These are phyloP conservation scores for Melipona beecheii DNA, from an alignment of 2,888 invertebrate species.

Conservation along the genomic window DNA sequence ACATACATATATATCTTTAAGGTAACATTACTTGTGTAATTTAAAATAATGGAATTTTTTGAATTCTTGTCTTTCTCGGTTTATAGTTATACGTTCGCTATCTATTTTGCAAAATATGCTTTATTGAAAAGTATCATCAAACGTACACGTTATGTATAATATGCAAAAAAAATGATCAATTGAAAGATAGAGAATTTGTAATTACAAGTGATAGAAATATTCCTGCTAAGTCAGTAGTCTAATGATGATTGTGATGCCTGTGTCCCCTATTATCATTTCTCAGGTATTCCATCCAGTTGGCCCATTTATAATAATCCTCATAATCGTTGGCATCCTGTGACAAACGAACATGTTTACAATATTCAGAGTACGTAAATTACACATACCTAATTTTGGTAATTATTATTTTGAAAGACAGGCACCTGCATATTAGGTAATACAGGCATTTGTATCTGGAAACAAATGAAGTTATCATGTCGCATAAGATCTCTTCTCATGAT, in stretches of 20 bases:
- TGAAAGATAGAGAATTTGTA: slow-evolving; percentile 44
- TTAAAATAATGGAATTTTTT: slow-evolving; percentile 21
- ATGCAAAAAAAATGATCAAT: slow-evolving; percentile 26
- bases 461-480: slow-evolving; percentile 59
- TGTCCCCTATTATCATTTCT: slow-evolving; percentile 65
- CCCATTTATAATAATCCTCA: slow-evolving; percentile 69
- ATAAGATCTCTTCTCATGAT: slow-evolving; percentile 26
- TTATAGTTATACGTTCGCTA: slow-evolving; percentile 5
- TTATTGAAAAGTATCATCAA: slow-evolving; percentile 62
- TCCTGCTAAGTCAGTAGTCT: slow-evolving; percentile 60
- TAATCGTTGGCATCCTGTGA: slow-evolving; percentile 72
- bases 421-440: slow-evolving; percentile 68
- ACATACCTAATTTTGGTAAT: slow-evolving; percentile 61
- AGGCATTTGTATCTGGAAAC: slow-evolving; percentile 82
- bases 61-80: background rate
- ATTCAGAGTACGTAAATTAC: slow-evolving; percentile 42
- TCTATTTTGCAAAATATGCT: slow-evolving; percentile 59
- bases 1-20: slow-evolving; percentile 33
- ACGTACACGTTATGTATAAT: slow-evolving; percentile 57
- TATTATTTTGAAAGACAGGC: slow-evolving; percentile 67
- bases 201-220: slow-evolving; percentile 53
- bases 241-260: slow-evolving; percentile 77
- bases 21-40: slow-evolving; percentile 5
- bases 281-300: slow-evolving; percentile 73
- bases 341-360: slow-evolving; percentile 59